Base-by-base conservation (phyloP, 2,888 invertebrate genomes). In the Notodonta dromedarius region DNA sequence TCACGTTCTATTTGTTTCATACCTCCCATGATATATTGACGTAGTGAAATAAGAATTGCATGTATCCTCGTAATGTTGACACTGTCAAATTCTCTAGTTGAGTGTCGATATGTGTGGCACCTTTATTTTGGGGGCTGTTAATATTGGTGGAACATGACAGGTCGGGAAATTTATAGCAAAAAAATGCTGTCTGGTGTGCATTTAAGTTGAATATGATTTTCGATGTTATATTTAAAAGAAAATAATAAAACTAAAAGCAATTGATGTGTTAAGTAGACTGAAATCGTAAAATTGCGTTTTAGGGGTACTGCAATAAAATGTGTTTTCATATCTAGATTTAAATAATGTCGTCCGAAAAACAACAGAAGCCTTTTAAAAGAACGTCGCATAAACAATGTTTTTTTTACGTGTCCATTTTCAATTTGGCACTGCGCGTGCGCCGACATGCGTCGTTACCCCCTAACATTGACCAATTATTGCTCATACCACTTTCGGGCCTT, bases 321-420 rank as follows among this genome's bases (percentile, higher is more conserved):
- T 24, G 24, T 7, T 54, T 35, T 24, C 7, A 52, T 3, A 52
- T 32, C 13, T 35, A 16, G 4, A 16, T 9, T 12, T 13, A 52
- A 52, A 50, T 56, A 63, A 60, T 52, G 58, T 54, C 48, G 59
- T 65, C 68, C 2, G 7, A 70, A 71, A 76, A 70, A 78, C 73
- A 76, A 78, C 72, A 70, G 70, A 80, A 79, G 69, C 76, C 77
- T 84, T 77, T 77, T 75, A 84, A 84, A 82, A 80, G 74, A 65
- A 70, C 79, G 81, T 86, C 83, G 79, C 83, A 86, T 85, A 85
- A 86, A 89, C 86, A 85, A 85, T 87, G 83, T 81, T 78, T 83
- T 79, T 80, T 83, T 40, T 54, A 32, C 32, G 79, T 81, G 76
- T 80, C 82, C 73, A 80, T 80, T 86, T 89, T 83, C 75, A 81